Percentiles rank a stretch among this genome's conserved stretches.
These are phyloP conservation scores for Ophioderma brevispina DNA, from an alignment of 35 echinoderm and acorn worm species.

Conservation along the genomic window DNA sequence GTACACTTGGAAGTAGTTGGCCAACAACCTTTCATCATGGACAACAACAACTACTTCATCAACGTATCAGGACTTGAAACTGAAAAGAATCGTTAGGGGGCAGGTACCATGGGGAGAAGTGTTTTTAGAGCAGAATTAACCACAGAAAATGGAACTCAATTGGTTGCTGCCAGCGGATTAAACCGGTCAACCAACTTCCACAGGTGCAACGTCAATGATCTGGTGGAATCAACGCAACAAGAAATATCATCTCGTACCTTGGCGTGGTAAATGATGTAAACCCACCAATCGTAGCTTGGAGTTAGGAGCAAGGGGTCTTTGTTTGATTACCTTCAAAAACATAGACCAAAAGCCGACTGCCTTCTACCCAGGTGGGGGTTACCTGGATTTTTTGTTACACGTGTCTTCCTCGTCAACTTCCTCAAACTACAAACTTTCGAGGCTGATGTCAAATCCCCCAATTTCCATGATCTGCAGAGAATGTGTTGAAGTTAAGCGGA, in stretches of 20 bases:
- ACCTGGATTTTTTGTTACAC: background rate
- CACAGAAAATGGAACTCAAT: background rate
- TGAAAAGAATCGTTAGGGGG: background rate
- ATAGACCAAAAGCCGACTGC: background rate
- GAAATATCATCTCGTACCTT: background rate
- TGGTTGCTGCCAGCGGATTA: background rate
- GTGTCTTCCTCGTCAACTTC: background rate
- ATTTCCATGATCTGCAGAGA: background rate
- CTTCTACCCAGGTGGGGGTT: background rate
- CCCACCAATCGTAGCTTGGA: background rate
- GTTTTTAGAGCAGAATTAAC: background rate
- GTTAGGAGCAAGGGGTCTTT: background rate
- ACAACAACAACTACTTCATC: background rate
- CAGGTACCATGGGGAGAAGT: background rate
- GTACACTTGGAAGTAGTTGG: too few species aligned
- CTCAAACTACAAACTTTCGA: background rate
- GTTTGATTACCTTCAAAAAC: background rate
- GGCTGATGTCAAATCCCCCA: background rate
- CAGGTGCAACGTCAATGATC: background rate
- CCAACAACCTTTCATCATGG: too few species aligned
- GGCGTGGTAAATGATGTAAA: background rate
- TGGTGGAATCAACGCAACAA: background rate
- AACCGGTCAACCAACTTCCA: background rate
- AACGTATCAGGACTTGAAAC: background rate
- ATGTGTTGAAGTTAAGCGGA: background rate